Percentiles rank a stretch among this genome's conserved stretches.
phyloP scores from a whole-genome alignment of 2,113 vertebrate genomes.

The Balaeniceps rex region DNA sequence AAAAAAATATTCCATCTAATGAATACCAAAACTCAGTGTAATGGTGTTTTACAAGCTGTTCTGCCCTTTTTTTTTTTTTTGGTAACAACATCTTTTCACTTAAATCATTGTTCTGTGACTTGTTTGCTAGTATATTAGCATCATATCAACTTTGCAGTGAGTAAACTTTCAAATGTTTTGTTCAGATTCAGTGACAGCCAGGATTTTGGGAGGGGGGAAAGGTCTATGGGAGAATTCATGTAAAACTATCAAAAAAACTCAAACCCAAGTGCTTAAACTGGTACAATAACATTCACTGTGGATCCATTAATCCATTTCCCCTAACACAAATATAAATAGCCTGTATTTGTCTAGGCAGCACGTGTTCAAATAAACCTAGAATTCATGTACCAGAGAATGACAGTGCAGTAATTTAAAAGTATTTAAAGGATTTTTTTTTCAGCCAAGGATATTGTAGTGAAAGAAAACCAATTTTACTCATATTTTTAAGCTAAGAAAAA shows the following conservation, averaged over 20 bases:
- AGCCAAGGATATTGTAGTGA: neutral
- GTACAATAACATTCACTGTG: neutral
- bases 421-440: neutral
- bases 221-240: rapidly evolving
- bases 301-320: neutral
- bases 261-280: neutral
- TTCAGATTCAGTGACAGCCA: neutral
- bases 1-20: neutral
- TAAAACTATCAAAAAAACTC: neutral
- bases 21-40: neutral
- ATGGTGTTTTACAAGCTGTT: neutral
- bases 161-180: neutral
- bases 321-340: neutral
- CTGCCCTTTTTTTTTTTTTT: too few relatives aligned
- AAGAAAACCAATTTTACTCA: neutral
- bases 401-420: neutral
- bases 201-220: rapidly evolving
- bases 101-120: neutral
- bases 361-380: neutral
- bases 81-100: too few relatives aligned
- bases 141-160: neutral
- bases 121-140: neutral
- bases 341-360: neutral
- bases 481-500: neutral
- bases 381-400: neutral